Evolutionary conservation across 1,140 invertebrate genomes (phyloP).

Genomic region (Telenomus remus): DNA sequence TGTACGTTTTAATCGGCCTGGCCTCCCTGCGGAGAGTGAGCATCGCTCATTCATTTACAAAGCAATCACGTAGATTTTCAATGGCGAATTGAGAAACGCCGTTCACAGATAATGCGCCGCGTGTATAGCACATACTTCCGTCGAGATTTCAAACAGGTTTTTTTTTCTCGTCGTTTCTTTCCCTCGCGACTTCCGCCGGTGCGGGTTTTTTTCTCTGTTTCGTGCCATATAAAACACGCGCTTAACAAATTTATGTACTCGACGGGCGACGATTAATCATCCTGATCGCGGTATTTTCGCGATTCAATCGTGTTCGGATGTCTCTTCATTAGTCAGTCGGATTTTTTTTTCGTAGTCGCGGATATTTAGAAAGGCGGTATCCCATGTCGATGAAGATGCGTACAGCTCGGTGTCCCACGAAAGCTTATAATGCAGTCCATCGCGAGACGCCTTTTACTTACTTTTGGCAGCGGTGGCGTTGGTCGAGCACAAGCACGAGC

Average conservation of each 20-base stretch:
- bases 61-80: constrained; percentile 39
- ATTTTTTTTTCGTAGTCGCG: too few species aligned
- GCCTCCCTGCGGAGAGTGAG: constrained; percentile 5
- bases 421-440: neutral
- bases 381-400: too few species aligned
- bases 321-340: constrained; percentile 16
- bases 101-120: constrained; percentile 23
- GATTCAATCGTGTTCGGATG: constrained; percentile 11
- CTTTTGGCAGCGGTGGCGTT: neutral
- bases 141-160: constrained; percentile 32
- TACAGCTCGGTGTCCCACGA: too few species aligned
- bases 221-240: too few species aligned
- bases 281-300: neutral
- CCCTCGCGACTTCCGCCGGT: constrained; percentile 28
- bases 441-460: neutral
- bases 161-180: constrained; percentile 13
- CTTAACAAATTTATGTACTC: constrained; percentile 29
- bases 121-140: constrained; percentile 17
- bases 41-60: constrained; percentile 40
- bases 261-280: constrained; percentile 23
- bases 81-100: constrained; percentile 43
- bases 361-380: too few species aligned
- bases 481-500: neutral
- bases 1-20: constrained; percentile 43
- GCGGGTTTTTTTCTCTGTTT: too few species aligned